phyloP scores from a whole-genome alignment of 2,888 invertebrate genomes.

The Selenia dentaria region DNA sequence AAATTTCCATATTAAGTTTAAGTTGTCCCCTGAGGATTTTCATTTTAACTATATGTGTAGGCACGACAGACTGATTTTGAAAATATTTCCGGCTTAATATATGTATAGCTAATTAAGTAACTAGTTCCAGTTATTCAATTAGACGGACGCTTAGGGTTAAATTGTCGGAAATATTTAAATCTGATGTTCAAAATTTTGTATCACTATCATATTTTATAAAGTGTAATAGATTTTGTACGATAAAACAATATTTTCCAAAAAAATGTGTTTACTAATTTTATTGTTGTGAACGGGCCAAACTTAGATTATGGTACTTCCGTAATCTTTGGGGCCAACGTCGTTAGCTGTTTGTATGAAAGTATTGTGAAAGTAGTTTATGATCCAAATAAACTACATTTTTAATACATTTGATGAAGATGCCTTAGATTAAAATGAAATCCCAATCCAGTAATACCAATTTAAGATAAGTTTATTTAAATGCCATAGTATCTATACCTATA shows the following conservation, averaged over 20 bases:
- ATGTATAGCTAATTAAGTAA: constrained; percentile 7
- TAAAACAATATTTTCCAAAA: constrained; percentile 26
- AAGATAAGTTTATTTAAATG: constrained; percentile 25
- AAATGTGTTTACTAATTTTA: constrained; percentile 35
- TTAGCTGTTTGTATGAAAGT: constrained; percentile 33
- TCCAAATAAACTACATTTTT: too few relatives aligned
- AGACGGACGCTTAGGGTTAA: background rate
- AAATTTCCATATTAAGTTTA: constrained; percentile 29
- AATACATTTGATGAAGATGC: too few relatives aligned
- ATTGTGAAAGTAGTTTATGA: too few relatives aligned
- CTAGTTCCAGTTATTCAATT: background rate
- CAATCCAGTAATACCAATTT: constrained; percentile 19
- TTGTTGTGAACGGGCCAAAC: too few relatives aligned
- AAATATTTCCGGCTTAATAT: constrained; percentile 36
- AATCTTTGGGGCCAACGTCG: constrained; percentile 45
- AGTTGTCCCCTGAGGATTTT: constrained; percentile 28
- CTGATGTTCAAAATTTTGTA: constrained; percentile 12
- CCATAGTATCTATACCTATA: constrained; percentile 25
- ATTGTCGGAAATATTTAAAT: constrained; percentile 21
- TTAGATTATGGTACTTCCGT: too few relatives aligned
- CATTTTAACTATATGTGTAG: constrained; percentile 38
- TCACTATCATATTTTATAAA: constrained; percentile 11
- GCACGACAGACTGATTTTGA: constrained; percentile 48
- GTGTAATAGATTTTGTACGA: background rate
- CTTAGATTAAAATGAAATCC: background rate